Percentiles rank a stretch among this genome's conserved stretches.
phyloP scores from a whole-genome alignment of 2,797 vertebrate species.

The Fundulus diaphanus region DNA sequence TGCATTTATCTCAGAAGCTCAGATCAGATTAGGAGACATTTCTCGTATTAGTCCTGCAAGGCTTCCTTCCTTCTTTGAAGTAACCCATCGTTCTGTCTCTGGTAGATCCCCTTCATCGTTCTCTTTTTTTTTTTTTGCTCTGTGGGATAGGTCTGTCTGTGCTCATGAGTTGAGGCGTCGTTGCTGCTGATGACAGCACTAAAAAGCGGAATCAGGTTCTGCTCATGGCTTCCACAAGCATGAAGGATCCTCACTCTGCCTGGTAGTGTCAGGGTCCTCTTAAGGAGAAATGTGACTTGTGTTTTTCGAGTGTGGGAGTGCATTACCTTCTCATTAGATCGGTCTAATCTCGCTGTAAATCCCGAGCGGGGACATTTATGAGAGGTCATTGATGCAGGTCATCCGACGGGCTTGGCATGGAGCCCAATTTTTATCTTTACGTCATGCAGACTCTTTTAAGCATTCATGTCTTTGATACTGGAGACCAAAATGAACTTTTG shows the following conservation, averaged over 20 bases:
- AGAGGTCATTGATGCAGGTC: slow-evolving; percentile 30
- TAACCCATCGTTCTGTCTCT: slow-evolving; percentile 37
- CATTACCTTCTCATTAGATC: slow-evolving; percentile 46
- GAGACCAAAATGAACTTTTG: not conserved
- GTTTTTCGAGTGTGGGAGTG: slow-evolving; percentile 17
- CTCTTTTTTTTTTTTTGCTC: slow-evolving; percentile 32
- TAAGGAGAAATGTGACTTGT: slow-evolving; percentile 36
- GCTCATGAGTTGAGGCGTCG: slow-evolving; percentile 35
- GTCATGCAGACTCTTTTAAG: not conserved
- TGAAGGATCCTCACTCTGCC: slow-evolving; percentile 45
- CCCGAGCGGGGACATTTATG: slow-evolving; percentile 8
- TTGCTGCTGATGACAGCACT: slow-evolving; percentile 65
- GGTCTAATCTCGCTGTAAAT: slow-evolving; percentile 25
- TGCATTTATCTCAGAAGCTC: not conserved
- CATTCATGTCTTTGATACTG: not conserved
- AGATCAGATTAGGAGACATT: slow-evolving; percentile 14
- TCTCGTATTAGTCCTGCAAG: slow-evolving; percentile 10
- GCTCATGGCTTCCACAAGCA: slow-evolving; percentile 43
- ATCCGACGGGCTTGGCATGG: slow-evolving; percentile 7
- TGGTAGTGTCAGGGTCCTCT: slow-evolving; percentile 55
- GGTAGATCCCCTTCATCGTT: slow-evolving; percentile 10
- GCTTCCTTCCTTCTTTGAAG: slow-evolving; percentile 40
- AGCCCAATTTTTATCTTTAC: slow-evolving; percentile 10
- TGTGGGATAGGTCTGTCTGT: slow-evolving; percentile 55
- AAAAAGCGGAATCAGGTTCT: slow-evolving; percentile 69